These are phyloP conservation scores for Misgurnus mizolepis DNA, from an alignment of 2,113 vertebrate species.

Conservation along the genomic window DNA sequence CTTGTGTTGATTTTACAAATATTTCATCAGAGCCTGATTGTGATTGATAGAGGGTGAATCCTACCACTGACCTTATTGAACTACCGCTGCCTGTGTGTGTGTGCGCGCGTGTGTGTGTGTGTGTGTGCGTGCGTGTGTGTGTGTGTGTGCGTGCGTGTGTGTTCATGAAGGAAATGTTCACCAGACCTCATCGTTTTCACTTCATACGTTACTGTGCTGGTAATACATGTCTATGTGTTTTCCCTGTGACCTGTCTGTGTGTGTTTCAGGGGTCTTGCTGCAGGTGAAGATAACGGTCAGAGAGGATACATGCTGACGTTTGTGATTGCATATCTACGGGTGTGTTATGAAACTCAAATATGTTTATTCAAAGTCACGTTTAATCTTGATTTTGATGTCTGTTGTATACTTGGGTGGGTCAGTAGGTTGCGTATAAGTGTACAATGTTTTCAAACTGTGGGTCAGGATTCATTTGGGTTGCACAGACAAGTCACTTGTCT, in stretches of 20 bases:
- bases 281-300: constrained; percentile 98
- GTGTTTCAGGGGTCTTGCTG: constrained; percentile 88
- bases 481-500: too few species aligned
- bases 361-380: not conserved
- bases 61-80: constrained; percentile 68
- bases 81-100: constrained; percentile 33
- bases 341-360: constrained; percentile 71
- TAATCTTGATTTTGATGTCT: not conserved
- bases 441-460: too few species aligned
- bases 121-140: too few species aligned
- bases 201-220: not conserved
- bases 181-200: not conserved
- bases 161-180: not conserved
- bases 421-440: too few species aligned
- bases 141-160: constrained; percentile 12
- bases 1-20: constrained; percentile 73
- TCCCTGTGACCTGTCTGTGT: constrained; percentile 22
- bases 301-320: constrained; percentile 98
- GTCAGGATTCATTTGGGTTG: too few species aligned
- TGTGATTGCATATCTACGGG: constrained; percentile 96
- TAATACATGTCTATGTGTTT: not conserved
- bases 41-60: constrained; percentile 75
- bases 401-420: too few species aligned
- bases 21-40: constrained; percentile 70
- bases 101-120: constrained; percentile 14